A percentile compares a stretch with the other conserved stretches of the same genome.
Evolutionary conservation across 2,113 vertebrate genomes (phyloP).

Genomic region (Osmerus eperlanus): DNA sequence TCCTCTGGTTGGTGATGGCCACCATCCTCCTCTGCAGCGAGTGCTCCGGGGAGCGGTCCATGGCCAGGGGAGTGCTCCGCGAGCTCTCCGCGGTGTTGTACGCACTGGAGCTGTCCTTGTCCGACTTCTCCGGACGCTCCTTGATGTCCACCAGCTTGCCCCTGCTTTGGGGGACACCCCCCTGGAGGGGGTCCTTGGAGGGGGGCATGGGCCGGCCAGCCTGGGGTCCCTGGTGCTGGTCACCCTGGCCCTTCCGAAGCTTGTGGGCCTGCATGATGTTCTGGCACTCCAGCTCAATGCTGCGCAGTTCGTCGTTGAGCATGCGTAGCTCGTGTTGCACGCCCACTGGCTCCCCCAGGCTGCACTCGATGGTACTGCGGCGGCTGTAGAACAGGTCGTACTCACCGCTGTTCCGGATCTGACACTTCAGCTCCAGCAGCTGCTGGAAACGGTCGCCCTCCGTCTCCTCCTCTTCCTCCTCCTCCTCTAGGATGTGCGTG

Average conservation of each 20-base stretch:
- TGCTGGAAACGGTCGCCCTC: slow-evolving; percentile 89
- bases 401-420: slow-evolving; percentile 87
- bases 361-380: slow-evolving; percentile 87
- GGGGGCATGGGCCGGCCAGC: slow-evolving; percentile 40
- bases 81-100: slow-evolving; percentile 97
- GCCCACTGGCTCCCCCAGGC: slow-evolving; percentile 75
- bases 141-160: slow-evolving; percentile 81
- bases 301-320: slow-evolving; percentile 93
- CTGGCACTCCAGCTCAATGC: slow-evolving; percentile 93
- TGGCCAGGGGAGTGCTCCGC: slow-evolving; percentile 84
- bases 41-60: slow-evolving; percentile 87
- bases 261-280: slow-evolving; percentile 94
- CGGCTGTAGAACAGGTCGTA: slow-evolving; percentile 91
- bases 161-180: slow-evolving; percentile 68
- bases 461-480: slow-evolving; percentile 69
- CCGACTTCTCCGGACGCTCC: slow-evolving; percentile 88
- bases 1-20: slow-evolving; percentile 89
- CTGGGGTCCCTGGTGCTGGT: slow-evolving; percentile 35
- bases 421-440: slow-evolving; percentile 92
- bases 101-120: slow-evolving; percentile 96
- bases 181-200: slow-evolving; percentile 55
- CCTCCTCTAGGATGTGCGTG: slow-evolving; percentile 67
- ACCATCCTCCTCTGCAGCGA: slow-evolving; percentile 85
- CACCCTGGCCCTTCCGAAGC: slow-evolving; percentile 78
- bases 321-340: slow-evolving; percentile 90